Percentiles rank a stretch among this genome's conserved stretches.
These are phyloP conservation scores for Campoletis raptor DNA, from an alignment of 2,888 invertebrate genomes.

Conservation along the genomic window DNA sequence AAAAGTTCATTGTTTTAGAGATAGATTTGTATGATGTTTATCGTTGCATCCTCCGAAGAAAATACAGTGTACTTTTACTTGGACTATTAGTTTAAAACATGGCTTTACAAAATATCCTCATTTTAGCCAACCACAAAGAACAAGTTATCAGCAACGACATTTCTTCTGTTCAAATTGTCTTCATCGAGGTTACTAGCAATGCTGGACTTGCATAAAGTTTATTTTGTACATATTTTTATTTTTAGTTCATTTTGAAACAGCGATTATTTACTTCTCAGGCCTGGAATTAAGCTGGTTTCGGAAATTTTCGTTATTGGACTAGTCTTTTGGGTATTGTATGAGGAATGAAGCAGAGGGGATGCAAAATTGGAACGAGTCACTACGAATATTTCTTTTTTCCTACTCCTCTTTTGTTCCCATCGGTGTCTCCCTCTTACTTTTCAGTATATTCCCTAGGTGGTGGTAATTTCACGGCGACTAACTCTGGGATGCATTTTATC, in stretches of 20 bases:
- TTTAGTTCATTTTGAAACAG: background rate
- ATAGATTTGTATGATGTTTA: background rate
- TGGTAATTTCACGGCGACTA: slow-evolving; percentile 80
- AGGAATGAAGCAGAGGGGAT: slow-evolving; percentile 16
- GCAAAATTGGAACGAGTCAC: slow-evolving; percentile 33
- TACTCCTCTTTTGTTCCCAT: slow-evolving; percentile 26
- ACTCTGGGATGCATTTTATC: slow-evolving; percentile 77
- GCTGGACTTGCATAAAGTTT: too few relatives aligned
- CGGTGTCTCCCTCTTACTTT: slow-evolving; percentile 41
- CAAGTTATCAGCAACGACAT: background rate
- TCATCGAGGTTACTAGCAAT: too few relatives aligned
- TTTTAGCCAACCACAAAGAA: too few relatives aligned
- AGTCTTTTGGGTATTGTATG: background rate
- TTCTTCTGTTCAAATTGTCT: background rate
- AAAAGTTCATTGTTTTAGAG: background rate
- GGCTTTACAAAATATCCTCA: too few relatives aligned
- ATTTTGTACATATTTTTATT: background rate
- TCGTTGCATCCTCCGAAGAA: background rate
- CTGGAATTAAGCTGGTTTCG: background rate
- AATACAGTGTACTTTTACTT: background rate
- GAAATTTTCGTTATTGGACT: background rate
- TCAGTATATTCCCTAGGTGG: slow-evolving; percentile 71
- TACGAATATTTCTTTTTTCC: slow-evolving; percentile 17
- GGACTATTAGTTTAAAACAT: too few relatives aligned
- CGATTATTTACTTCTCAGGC: background rate